phyloP scores from a whole-genome alignment of 2,888 invertebrate genomes.

The Bhutanitis thaidina region DNA sequence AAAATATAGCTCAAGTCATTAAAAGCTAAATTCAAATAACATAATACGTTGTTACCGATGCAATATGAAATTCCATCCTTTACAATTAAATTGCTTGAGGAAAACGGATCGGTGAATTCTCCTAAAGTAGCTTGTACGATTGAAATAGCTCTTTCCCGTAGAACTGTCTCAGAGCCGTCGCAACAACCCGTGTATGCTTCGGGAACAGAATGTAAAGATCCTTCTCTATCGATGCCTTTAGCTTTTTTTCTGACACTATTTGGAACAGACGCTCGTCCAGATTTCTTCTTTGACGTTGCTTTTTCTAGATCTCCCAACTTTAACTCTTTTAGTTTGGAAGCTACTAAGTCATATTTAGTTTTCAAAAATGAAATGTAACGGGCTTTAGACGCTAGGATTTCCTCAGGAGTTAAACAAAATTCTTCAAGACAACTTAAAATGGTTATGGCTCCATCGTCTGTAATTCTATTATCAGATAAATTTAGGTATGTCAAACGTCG shows the following conservation, averaged over 20 bases:
- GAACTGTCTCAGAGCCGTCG: slow-evolving; percentile 25
- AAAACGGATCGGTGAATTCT: slow-evolving; percentile 40
- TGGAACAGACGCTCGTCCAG: slow-evolving; percentile 4
- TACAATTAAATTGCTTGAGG: slow-evolving; percentile 26
- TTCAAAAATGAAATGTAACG: slow-evolving; percentile 37
- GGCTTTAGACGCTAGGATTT: slow-evolving; percentile 31
- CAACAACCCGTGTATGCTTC: slow-evolving; percentile 26
- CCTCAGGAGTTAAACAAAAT: slow-evolving; percentile 41
- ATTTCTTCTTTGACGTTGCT: slow-evolving; percentile 28
- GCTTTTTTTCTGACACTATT: slow-evolving; percentile 23
- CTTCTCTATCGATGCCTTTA: slow-evolving; percentile 31
- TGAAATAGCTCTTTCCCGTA: slow-evolving; percentile 36
- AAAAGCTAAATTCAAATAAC: slow-evolving; percentile 50
- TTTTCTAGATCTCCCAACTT: slow-evolving; percentile 31
- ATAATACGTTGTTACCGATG: slow-evolving; percentile 46
- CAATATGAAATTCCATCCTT: slow-evolving; percentile 35
- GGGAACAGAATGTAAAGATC: slow-evolving; percentile 26
- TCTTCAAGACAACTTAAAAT: slow-evolving; percentile 38
- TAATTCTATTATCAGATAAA: slow-evolving; percentile 45
- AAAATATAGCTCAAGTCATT: slow-evolving; percentile 42
- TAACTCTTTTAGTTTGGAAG: slow-evolving; percentile 30
- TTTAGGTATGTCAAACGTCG: slow-evolving; percentile 48
- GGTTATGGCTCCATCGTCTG: slow-evolving; percentile 39
- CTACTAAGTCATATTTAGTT: slow-evolving; percentile 32
- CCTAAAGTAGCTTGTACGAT: slow-evolving; percentile 35